Conservation (phyloP, 2,888 invertebrate species). For the Apantesis nais region DNA sequence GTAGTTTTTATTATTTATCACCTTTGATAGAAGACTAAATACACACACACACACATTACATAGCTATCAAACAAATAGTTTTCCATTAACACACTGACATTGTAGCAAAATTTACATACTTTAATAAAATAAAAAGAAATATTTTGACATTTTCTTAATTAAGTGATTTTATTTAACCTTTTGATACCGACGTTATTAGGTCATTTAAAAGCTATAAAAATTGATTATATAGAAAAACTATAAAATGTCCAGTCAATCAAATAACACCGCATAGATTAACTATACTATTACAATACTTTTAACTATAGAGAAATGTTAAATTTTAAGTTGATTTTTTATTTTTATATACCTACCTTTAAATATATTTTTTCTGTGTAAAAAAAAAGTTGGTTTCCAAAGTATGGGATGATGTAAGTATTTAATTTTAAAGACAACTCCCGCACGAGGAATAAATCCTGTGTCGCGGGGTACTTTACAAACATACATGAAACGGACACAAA, state of each 20-base stretch:
- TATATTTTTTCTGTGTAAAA: too few relatives aligned
- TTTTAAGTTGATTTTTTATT: too few relatives aligned
- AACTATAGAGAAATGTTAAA: too few relatives aligned
- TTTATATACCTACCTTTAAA: too few relatives aligned
- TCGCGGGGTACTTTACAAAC: too few relatives aligned
- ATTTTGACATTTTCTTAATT: constrained; percentile 20
- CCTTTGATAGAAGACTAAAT: not conserved
- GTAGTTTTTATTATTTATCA: not conserved
- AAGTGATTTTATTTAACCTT: constrained; percentile 15
- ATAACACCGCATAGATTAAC: not conserved
- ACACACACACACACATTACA: not conserved
- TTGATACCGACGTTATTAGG: constrained; percentile 5
- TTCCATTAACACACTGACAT: constrained; percentile 27
- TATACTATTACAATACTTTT: not conserved
- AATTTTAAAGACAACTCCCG: too few relatives aligned
- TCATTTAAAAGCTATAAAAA: constrained; percentile 10
- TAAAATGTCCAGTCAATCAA: not conserved
- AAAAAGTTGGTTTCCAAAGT: too few relatives aligned
- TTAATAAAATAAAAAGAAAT: constrained; percentile 21
- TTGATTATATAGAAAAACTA: constrained; percentile 2
- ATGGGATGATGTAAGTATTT: too few relatives aligned
- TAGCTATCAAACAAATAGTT: constrained; percentile 14
- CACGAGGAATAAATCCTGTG: too few relatives aligned
- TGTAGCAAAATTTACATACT: constrained; percentile 22
- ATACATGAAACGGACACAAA: too few relatives aligned